Conservation (phyloP, 2,113 vertebrate species). For the Sinocyclocheilus anshuiensis region DNA sequence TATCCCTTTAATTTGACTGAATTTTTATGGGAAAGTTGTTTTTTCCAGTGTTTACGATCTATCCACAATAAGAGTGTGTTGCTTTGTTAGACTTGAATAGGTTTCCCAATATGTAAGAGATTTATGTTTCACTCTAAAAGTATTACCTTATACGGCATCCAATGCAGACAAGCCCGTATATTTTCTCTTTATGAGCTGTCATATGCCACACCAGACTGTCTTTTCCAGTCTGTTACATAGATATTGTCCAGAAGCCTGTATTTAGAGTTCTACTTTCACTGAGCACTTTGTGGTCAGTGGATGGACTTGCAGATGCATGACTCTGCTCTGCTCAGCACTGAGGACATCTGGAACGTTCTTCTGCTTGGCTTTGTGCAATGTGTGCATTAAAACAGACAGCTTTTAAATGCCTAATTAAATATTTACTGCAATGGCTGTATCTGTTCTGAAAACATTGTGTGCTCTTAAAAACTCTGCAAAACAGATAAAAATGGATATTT, state of each 20-base stretch:
- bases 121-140: neutral
- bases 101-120: neutral
- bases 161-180: neutral
- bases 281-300: slow-evolving; percentile 11
- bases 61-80: neutral
- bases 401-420: neutral
- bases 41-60: neutral
- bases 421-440: neutral
- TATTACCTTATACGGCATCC: neutral
- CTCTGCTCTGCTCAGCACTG: slow-evolving; percentile 1
- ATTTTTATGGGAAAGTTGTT: neutral
- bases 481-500: neutral
- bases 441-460: neutral
- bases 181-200: slow-evolving; percentile 8
- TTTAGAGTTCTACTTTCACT: slow-evolving; percentile 25
- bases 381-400: slow-evolving; percentile 1
- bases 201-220: neutral
- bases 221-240: slow-evolving; percentile 8
- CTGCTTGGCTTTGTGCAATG: neutral
- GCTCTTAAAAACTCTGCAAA: neutral
- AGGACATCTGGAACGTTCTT: neutral
- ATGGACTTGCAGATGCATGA: neutral
- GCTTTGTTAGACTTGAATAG: neutral
- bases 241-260: slow-evolving; percentile 7
- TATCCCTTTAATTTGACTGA: neutral